A percentile compares a stretch with the other conserved stretches of the same genome.
Conservation (phyloP, 2,113 vertebrate genomes). For the Stigmatopora argus region DNA sequence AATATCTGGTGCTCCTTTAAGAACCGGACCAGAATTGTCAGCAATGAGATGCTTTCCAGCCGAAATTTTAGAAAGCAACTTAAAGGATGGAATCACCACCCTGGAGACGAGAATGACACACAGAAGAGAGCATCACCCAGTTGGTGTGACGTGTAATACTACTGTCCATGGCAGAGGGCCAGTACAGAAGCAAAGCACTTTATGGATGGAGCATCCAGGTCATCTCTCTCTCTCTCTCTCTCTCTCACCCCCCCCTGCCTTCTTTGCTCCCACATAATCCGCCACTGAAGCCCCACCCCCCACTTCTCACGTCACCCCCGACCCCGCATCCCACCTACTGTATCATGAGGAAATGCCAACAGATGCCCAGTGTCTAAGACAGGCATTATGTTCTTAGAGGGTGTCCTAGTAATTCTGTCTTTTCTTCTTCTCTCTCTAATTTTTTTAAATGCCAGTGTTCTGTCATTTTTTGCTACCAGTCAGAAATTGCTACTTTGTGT, state of each 20-base stretch:
- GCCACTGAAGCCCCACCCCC: constrained; percentile 47
- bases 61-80: background rate
- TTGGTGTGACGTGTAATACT: constrained; percentile 46
- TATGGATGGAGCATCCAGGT: constrained; percentile 70
- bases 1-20: too few species aligned
- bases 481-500: too few species aligned
- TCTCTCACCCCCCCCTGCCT: constrained; percentile 32
- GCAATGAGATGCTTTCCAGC: background rate
- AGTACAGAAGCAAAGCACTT: constrained; percentile 54
- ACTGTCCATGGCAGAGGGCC: constrained; percentile 44
- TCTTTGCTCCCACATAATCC: constrained; percentile 68
- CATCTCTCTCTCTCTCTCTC: constrained; percentile 63
- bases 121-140: background rate
- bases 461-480: background rate
- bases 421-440: background rate
- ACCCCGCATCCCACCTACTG: constrained; percentile 50
- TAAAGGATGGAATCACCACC: background rate
- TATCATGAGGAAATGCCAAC: constrained; percentile 68
- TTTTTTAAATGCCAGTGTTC: constrained; percentile 39
- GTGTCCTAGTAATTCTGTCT: constrained; percentile 64
- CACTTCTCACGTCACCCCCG: constrained; percentile 35
- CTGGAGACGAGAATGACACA: background rate
- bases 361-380: constrained; percentile 78
- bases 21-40: too few species aligned
- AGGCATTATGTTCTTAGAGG: constrained; percentile 79